phyloP scores from a whole-genome alignment of 2,797 vertebrate genomes.

The Chelmon rostratus region DNA sequence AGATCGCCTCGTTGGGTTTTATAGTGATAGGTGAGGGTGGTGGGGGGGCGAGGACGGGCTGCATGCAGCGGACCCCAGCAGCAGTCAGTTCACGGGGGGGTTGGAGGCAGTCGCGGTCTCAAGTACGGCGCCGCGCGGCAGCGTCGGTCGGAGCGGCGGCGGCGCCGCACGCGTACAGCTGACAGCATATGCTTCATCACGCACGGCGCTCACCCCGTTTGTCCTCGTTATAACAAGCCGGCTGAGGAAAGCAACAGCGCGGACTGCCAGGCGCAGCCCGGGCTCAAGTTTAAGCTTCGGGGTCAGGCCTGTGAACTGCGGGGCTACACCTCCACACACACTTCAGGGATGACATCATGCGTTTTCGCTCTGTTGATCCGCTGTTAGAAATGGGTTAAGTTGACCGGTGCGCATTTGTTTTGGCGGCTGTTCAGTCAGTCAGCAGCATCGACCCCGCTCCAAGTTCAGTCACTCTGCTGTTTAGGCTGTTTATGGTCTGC shows the following conservation, averaged over 20 bases:
- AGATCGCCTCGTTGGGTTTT: constrained; percentile 8
- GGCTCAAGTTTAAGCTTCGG: background rate
- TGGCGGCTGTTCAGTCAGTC: constrained; percentile 10
- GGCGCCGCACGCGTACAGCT: constrained; percentile 49
- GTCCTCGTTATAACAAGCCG: constrained; percentile 25
- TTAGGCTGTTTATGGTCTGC: background rate
- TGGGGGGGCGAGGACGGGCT: background rate
- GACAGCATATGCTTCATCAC: constrained; percentile 54
- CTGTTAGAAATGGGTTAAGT: constrained; percentile 39
- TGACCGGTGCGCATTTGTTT: constrained; percentile 38
- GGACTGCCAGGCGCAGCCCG: background rate
- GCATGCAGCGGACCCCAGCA: background rate
- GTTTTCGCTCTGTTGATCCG: constrained; percentile 51
- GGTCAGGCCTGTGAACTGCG: constrained; percentile 36
- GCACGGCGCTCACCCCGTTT: constrained; percentile 27
- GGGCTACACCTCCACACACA: constrained; percentile 63
- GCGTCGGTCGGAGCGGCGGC: background rate
- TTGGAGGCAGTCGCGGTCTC: constrained; percentile 1
- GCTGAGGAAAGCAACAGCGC: constrained; percentile 28
- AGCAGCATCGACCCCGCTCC: background rate
- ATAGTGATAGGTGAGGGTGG: constrained; percentile 11
- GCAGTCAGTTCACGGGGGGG: constrained; percentile 6
- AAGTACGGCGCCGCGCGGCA: constrained; percentile 18
- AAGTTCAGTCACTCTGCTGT: background rate
- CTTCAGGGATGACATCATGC: constrained; percentile 79